Percentiles rank a stretch among this genome's conserved stretches.
Evolutionary conservation across 2,888 invertebrate species (phyloP).

Genomic region (Leptura quadrifasciata): DNA sequence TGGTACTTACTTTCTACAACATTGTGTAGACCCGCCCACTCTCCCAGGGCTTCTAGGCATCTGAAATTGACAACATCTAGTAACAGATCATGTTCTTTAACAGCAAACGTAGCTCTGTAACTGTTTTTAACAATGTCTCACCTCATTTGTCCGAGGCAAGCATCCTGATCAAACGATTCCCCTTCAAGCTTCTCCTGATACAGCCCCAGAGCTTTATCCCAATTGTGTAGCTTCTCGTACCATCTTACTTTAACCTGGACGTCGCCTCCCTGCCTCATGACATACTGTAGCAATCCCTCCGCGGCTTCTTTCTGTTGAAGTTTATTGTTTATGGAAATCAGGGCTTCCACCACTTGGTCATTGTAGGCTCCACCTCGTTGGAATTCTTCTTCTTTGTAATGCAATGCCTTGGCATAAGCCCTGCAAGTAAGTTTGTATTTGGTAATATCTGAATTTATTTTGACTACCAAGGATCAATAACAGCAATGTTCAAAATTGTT

Average conservation of each 20-base stretch:
- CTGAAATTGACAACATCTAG: conserved; percentile 55
- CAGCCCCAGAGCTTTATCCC: conserved; percentile 95
- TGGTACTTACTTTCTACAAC: conserved; percentile 88
- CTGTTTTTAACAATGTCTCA: conserved; percentile 41
- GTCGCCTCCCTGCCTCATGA: conserved; percentile 85
- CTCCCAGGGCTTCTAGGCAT: conserved; percentile 96
- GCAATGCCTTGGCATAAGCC: conserved; percentile 88
- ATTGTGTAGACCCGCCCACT: conserved; percentile 92
- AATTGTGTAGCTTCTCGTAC: conserved; percentile 99
- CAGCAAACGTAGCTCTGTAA: too few relatives aligned
- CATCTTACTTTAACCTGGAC: conserved; percentile 84
- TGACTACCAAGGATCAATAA: too few relatives aligned
- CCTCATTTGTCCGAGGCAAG: conserved; percentile 94
- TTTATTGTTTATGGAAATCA: conserved; percentile 98
- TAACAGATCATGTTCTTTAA: neutral
- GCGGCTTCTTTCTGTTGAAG: conserved; percentile 99
- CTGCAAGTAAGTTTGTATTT: conserved; percentile 57
- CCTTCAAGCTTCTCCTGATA: conserved; percentile 87
- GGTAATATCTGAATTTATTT: too few relatives aligned
- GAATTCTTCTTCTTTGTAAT: conserved; percentile 96
- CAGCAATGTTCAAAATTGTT: too few relatives aligned
- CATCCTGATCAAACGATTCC: conserved; percentile 80
- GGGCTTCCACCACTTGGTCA: conserved; percentile 91
- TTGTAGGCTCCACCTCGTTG: conserved; percentile 79
- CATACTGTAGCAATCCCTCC: conserved; percentile 92